These are phyloP conservation scores for Thunnus thynnus DNA, from an alignment of 2,113 vertebrate genomes.

Conservation along the genomic window DNA sequence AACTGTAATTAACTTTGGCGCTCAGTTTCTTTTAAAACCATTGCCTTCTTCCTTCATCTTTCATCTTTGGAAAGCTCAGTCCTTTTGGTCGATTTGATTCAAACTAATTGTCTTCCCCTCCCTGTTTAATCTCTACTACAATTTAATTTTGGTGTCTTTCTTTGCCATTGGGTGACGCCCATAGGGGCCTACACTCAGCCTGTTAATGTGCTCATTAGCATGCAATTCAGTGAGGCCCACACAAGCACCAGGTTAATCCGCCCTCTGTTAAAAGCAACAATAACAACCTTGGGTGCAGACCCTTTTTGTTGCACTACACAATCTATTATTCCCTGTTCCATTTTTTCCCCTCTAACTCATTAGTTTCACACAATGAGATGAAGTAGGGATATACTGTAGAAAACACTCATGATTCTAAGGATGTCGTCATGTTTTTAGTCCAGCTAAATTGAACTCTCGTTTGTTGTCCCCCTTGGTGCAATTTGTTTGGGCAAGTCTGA, in stretches of 20 bases:
- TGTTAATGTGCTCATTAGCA: slow-evolving; percentile 43
- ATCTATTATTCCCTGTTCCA: slow-evolving; percentile 38
- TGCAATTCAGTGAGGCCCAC: slow-evolving; percentile 17
- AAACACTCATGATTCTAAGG: slow-evolving; percentile 43
- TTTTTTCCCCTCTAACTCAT: slow-evolving; percentile 40
- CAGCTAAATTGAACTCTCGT: no score
- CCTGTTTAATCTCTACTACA: neutral
- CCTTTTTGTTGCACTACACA: slow-evolving; percentile 32
- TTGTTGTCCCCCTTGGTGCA: no score
- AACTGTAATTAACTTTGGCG: no score
- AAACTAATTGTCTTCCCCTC: neutral
- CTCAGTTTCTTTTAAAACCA: no score
- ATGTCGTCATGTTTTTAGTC: no score
- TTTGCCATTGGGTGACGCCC: neutral
- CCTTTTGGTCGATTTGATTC: neutral
- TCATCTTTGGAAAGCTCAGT: neutral
- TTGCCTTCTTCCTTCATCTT: neutral
- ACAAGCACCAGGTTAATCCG: slow-evolving; percentile 37
- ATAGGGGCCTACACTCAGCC: neutral
- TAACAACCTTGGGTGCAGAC: slow-evolving; percentile 50
- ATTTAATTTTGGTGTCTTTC: neutral
- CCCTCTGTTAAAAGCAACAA: slow-evolving; percentile 49
- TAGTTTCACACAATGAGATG: slow-evolving; percentile 56
- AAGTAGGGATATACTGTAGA: slow-evolving; percentile 37
- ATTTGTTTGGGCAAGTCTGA: no score